Conservation (phyloP, 2,888 invertebrate genomes). For the Leptarthrus brevirostris region DNA sequence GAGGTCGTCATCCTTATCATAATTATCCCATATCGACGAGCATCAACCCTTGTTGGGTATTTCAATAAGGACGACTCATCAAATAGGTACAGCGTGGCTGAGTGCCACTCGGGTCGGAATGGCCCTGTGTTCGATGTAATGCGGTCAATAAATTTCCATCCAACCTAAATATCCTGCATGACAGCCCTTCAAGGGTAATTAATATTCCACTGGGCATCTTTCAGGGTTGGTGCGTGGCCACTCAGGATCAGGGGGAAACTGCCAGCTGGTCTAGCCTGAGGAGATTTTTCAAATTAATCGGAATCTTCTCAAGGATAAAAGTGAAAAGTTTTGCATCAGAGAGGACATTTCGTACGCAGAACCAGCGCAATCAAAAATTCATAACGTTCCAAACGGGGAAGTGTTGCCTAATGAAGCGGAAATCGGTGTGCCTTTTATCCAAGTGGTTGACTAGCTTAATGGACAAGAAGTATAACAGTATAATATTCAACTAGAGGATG, state of each 20-base stretch:
- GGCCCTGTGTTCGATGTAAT: slow-evolving; percentile 45
- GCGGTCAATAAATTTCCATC: slow-evolving; percentile 52
- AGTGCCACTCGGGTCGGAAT: slow-evolving; percentile 11
- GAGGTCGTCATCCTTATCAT: slow-evolving; percentile 50
- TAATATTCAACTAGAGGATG: neutral
- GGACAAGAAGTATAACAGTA: slow-evolving; percentile 8
- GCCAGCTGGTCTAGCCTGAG: slow-evolving; percentile 11
- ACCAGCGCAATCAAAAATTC: slow-evolving; percentile 40
- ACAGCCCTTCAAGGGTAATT: slow-evolving; percentile 65
- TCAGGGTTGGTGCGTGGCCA: neutral
- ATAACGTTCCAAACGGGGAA: slow-evolving; percentile 31
- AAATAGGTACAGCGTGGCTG: slow-evolving; percentile 15
- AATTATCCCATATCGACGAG: slow-evolving; percentile 49
- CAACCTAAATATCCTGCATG: slow-evolving; percentile 57
- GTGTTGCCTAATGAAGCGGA: slow-evolving; percentile 40
- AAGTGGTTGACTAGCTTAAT: slow-evolving; percentile 11
- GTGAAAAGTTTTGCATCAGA: neutral
- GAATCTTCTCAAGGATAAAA: neutral
- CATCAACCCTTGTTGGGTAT: slow-evolving; percentile 29
- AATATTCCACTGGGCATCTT: slow-evolving; percentile 65
- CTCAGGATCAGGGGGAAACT: neutral
- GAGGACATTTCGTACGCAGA: neutral
- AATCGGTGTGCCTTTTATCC: neutral
- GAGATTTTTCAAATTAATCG: slow-evolving; percentile 13
- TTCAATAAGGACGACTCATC: slow-evolving; percentile 33